These are phyloP conservation scores for Leptodactylus fuscus DNA, from an alignment of 2,113 vertebrate genomes.

Conservation along the genomic window DNA sequence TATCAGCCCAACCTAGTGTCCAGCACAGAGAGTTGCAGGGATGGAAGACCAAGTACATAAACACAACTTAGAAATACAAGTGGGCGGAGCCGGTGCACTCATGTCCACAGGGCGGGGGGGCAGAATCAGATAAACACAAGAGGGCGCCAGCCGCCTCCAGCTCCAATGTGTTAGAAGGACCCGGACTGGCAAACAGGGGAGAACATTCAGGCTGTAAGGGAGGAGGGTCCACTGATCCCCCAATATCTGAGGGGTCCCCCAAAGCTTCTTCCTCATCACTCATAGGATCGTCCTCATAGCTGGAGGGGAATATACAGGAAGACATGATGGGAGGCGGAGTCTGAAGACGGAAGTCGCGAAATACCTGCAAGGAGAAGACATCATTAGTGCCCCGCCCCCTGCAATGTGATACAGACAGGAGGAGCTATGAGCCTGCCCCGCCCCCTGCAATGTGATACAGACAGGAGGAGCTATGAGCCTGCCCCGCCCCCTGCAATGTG, in stretches of 20 bases:
- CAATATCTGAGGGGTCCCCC: background rate
- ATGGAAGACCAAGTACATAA: too few species aligned
- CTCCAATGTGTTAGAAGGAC: background rate
- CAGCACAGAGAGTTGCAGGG: too few species aligned
- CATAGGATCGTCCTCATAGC: background rate
- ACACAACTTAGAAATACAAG: too few species aligned
- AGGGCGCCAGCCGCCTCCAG: background rate
- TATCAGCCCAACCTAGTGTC: too few species aligned
- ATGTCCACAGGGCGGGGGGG: background rate
- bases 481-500: background rate
- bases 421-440: background rate
- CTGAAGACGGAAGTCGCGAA: constrained; percentile 9
- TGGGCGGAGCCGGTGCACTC: background rate
- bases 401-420: background rate
- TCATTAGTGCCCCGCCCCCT: background rate
- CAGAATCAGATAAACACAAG: background rate
- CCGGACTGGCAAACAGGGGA: too few species aligned
- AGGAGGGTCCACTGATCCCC: fast-evolving
- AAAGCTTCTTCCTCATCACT: background rate
- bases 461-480: background rate
- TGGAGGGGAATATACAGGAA: background rate
- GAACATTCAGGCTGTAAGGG: background rate
- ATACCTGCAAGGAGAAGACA: background rate
- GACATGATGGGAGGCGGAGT: constrained; percentile 44
- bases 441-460: background rate